Conservation (phyloP, 2,113 vertebrate genomes). For the Syngnathoides biaculeatus region DNA sequence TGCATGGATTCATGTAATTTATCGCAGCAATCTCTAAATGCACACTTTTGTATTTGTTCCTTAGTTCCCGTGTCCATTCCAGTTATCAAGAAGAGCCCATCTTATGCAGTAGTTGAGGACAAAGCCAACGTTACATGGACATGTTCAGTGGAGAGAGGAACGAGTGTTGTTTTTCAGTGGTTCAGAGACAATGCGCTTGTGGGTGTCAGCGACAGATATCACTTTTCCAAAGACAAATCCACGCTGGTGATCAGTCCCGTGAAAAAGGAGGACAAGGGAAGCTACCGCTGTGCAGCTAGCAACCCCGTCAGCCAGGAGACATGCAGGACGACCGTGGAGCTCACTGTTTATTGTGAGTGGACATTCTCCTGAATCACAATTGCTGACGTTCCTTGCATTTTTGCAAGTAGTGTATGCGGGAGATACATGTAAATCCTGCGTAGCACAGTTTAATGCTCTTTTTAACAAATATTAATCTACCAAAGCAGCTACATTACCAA, state of each 20-base stretch:
- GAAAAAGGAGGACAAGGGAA: constrained; percentile 72
- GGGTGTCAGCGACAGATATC: constrained; percentile 44
- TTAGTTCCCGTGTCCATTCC: constrained; percentile 71
- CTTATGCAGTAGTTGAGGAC: constrained; percentile 67
- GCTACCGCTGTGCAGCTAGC: constrained; percentile 64
- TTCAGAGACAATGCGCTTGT: constrained; percentile 48
- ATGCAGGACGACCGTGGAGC: constrained; percentile 46
- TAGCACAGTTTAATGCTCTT: too few species aligned
- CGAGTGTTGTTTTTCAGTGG: constrained; percentile 70
- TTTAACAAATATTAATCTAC: too few species aligned
- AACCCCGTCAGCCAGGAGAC: constrained; percentile 61
- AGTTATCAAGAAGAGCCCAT: constrained; percentile 56
- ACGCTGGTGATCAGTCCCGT: constrained; percentile 67
- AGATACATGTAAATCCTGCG: too few species aligned
- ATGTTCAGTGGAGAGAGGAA: constrained; percentile 69
- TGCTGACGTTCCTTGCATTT: too few species aligned
- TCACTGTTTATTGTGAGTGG: constrained; percentile 76
- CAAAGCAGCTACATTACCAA: too few species aligned
- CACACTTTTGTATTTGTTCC: background rate
- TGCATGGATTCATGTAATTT: background rate
- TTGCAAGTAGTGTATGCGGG: too few species aligned
- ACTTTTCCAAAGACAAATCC: constrained; percentile 54
- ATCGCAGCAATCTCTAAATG: background rate
- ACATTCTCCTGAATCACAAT: background rate
- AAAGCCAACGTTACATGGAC: constrained; percentile 69